phyloP scores from a whole-genome alignment of 1,140 invertebrate genomes.

The Rhopalosiphum maidis region DNA sequence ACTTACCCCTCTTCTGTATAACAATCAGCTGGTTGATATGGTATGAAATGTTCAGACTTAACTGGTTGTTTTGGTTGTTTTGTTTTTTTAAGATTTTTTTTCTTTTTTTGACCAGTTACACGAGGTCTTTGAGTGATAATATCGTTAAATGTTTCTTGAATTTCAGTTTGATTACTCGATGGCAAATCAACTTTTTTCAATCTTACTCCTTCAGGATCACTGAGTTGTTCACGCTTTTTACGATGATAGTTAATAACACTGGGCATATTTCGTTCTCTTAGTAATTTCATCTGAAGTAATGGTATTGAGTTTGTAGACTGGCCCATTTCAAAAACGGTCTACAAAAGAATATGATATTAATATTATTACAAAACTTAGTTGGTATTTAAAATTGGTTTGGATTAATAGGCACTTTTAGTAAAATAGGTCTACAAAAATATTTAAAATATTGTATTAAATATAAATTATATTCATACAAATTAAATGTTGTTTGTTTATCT shows the following conservation, averaged over 20 bases:
- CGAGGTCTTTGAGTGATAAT: conserved; percentile 59
- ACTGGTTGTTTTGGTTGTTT: conserved; percentile 60
- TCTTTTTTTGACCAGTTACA: conserved; percentile 60
- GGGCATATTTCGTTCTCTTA: conserved; percentile 76
- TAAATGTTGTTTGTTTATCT: neutral
- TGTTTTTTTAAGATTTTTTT: conserved; percentile 59
- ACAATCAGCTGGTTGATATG: conserved; percentile 83
- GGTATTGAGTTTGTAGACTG: conserved; percentile 78
- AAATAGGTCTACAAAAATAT: too few species aligned
- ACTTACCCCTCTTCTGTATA: conserved; percentile 85
- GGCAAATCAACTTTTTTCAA: conserved; percentile 35
- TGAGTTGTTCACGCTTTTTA: conserved; percentile 60
- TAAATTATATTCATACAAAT: too few species aligned
- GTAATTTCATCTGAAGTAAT: conserved; percentile 62
- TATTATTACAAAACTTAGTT: neutral
- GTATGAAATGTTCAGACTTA: conserved; percentile 84
- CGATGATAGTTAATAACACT: conserved; percentile 66
- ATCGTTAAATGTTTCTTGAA: conserved; percentile 60
- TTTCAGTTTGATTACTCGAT: conserved; percentile 59
- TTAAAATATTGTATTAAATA: too few species aligned
- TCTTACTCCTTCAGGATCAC: neutral
- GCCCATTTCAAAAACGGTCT: conserved; percentile 96
- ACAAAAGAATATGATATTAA: conserved; percentile 62
- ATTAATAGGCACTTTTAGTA: too few species aligned
- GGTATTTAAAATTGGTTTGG: too few species aligned